These are phyloP conservation scores for Tiliacea aurago DNA, from an alignment of 2,888 invertebrate genomes.

Conservation along the genomic window DNA sequence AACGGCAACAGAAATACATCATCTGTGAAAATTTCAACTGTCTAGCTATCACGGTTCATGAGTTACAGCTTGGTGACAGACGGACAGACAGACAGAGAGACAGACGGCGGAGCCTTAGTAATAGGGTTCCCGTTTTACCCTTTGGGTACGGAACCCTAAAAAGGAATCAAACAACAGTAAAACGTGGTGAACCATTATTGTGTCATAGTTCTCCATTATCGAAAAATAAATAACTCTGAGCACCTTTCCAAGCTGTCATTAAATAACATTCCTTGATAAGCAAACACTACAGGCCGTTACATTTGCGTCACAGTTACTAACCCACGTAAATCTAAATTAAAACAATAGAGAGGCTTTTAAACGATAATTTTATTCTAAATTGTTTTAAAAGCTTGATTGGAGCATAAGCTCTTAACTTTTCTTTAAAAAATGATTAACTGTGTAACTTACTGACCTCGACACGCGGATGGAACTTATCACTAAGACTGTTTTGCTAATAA, in stretches of 20 bases:
- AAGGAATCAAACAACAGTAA: too few species aligned
- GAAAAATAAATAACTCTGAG: background rate
- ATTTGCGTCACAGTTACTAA: background rate
- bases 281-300: background rate
- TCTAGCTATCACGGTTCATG: too few species aligned
- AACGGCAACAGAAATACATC: too few species aligned
- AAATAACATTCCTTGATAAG: slow-evolving; percentile 24
- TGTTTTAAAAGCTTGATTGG: slow-evolving; percentile 31
- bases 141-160: too few species aligned
- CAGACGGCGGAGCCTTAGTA: too few species aligned
- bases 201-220: background rate
- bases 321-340: slow-evolving; percentile 18
- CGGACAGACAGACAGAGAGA: too few species aligned
- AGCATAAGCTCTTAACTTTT: background rate
- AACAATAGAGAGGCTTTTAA: slow-evolving; percentile 30
- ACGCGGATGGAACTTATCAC: background rate
- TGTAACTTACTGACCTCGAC: background rate
- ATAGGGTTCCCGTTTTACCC: too few species aligned
- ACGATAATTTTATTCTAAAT: slow-evolving; percentile 12
- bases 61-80: too few species aligned
- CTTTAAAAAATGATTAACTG: background rate
- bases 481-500: background rate
- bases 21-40: too few species aligned
- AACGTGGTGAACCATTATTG: background rate
- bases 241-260: slow-evolving; percentile 15